Base-by-base conservation (phyloP, 2,888 invertebrate species). In the Cryptus viduatorius region DNA sequence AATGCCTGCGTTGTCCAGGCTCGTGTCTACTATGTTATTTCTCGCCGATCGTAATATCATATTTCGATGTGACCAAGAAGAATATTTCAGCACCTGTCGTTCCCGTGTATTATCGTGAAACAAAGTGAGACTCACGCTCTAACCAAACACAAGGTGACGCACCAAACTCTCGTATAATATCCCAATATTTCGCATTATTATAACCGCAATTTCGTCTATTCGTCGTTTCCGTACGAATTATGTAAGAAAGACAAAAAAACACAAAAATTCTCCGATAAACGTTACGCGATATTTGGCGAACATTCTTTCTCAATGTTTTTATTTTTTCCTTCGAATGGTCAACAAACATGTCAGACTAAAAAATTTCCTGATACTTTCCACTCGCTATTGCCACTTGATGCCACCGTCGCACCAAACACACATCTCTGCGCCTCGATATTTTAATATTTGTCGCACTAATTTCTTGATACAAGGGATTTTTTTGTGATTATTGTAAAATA, bases 1-100 rank as follows among this genome's bases (percentile, higher is more conserved):
- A 93, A 93, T 92, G 91, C 91, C 89, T 89, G 90, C 90, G 91
- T 90, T 91, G 89, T 90, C 90, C 89, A 90, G 89, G 90, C 89
- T 89, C 89, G 90, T 88, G 89, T 90, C 88, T 90, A 90, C 89
- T 89, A 93, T 93, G 93, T 37, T 90, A 90, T 92, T 90, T 91
- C 87, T 88, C 91, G 90, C 88, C 88, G 88, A 86, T 87, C 87
- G 89, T 88, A 87, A 88, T 88, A 89, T 90, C 88, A 87, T 88
- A 90, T 90, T 89, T 90, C 89, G 82, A 88, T 89, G 91, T 92
- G 90, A 91, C 86, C 87, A 87, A 88, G 86, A 89, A 87, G 88
- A 87, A 88, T 87, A 83, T 85, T 88, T 86, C 87, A 80, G 87
- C 86, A 83, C 87, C 88, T 83, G 86, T 86, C 87, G 88, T 89